These are phyloP conservation scores for Ctena decussata DNA, from an alignment of 2,888 invertebrate species.

Conservation along the genomic window DNA sequence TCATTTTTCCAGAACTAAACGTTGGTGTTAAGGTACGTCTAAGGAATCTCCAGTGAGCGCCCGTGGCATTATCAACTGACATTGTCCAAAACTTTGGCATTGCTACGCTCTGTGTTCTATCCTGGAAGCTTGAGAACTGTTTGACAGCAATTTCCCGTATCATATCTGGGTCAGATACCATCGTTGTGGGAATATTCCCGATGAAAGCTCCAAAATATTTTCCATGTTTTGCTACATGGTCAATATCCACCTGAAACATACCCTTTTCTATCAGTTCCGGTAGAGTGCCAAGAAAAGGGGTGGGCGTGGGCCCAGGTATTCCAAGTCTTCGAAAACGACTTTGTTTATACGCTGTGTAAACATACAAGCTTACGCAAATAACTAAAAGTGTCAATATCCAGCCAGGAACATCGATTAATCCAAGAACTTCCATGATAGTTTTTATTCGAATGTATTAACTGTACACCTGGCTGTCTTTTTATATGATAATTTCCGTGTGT, in stretches of 20 bases:
- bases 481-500: no score
- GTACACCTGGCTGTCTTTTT: no score
- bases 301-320: constrained; percentile 55
- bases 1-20: constrained; percentile 62
- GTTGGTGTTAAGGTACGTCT: constrained; percentile 58
- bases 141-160: constrained; percentile 66
- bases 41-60: constrained; percentile 68
- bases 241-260: constrained; percentile 38
- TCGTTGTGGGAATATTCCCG: constrained; percentile 56
- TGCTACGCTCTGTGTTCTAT: constrained; percentile 52
- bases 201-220: constrained; percentile 46
- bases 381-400: constrained; percentile 37
- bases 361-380: constrained; percentile 28
- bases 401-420: constrained; percentile 43
- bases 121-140: constrained; percentile 63
- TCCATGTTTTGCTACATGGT: constrained; percentile 40
- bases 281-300: constrained; percentile 41
- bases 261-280: constrained; percentile 38
- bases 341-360: constrained; percentile 62
- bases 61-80: constrained; percentile 47
- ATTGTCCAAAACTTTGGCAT: constrained; percentile 54
- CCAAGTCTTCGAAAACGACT: constrained; percentile 52
- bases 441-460: no score
- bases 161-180: constrained; percentile 64
- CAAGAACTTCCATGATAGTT: constrained; percentile 46